Conservation (phyloP, 2,113 vertebrate genomes). For the Xenopus laevis region DNA sequence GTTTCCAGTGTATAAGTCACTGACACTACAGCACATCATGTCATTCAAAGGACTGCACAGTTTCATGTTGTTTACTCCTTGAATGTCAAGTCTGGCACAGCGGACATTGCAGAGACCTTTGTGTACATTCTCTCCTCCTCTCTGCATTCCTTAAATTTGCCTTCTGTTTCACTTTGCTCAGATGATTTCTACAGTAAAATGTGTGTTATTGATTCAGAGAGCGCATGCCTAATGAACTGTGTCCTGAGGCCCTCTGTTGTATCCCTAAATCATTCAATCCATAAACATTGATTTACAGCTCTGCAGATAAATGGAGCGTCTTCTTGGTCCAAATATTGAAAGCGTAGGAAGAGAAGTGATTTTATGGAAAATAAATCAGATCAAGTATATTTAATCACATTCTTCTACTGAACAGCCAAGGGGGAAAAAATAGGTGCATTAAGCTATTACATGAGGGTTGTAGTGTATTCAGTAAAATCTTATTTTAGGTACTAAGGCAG, state of each 20-base stretch:
- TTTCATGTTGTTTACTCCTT: not conserved
- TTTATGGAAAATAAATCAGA: not conserved
- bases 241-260: not conserved
- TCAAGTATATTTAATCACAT: not conserved
- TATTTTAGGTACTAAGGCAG: too few relatives aligned
- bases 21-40: too few relatives aligned
- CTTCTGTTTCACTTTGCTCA: not conserved
- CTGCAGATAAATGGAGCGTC: constrained; percentile 8
- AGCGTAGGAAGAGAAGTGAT: not conserved
- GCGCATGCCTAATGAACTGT: not conserved
- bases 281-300: constrained; percentile 3
- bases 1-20: too few relatives aligned
- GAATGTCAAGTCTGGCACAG: not conserved
- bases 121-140: not conserved
- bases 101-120: not conserved
- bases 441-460: too few relatives aligned
- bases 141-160: not conserved
- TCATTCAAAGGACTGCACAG: not conserved
- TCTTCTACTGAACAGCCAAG: too few relatives aligned
- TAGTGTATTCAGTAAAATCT: too few relatives aligned
- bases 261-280: too few relatives aligned
- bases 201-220: constrained; percentile 1
- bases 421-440: too few relatives aligned
- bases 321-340: not conserved
- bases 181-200: constrained; percentile 4